Conservation (phyloP, 2,888 invertebrate species). For the Cryptocheilus praepositus region DNA sequence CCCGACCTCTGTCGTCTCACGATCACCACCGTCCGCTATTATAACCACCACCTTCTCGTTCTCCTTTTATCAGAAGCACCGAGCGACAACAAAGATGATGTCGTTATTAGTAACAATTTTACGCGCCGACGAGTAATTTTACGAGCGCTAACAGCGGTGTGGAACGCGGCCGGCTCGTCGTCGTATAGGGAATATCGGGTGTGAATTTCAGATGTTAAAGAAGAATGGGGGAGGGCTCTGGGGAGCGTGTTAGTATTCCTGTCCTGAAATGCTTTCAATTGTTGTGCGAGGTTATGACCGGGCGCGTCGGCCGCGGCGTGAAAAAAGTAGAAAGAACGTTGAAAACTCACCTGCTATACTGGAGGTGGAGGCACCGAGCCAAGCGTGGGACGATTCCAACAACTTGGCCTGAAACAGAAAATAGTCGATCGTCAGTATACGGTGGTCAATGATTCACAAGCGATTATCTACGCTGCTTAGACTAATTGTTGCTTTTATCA, state of each 20-base stretch:
- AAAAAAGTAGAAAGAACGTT: constrained; percentile 22
- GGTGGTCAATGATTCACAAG: background rate
- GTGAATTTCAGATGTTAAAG: background rate
- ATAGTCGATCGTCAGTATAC: constrained; percentile 26
- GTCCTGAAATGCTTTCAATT: constrained; percentile 46
- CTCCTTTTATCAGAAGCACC: background rate
- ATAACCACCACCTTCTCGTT: background rate
- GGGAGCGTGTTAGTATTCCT: background rate
- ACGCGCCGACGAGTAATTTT: constrained; percentile 1
- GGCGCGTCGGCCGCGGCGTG: constrained; percentile 24
- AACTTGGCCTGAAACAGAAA: constrained; percentile 89
- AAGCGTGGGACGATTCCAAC: constrained; percentile 93
- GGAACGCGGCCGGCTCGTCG: too few species aligned
- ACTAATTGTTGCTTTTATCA: too few species aligned
- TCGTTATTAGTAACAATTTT: constrained; percentile 6
- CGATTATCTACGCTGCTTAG: too few species aligned
- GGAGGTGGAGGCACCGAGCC: constrained; percentile 93
- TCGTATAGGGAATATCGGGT: background rate
- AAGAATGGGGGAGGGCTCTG: constrained; percentile 18
- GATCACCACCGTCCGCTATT: too few species aligned
- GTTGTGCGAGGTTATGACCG: constrained; percentile 7
- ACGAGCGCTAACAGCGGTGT: too few species aligned
- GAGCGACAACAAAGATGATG: too few species aligned
- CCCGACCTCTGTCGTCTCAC: too few species aligned
- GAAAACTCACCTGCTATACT: constrained; percentile 90